Percentiles rank a stretch among this genome's conserved stretches.
Conservation (phyloP, 1,140 invertebrate species). For the Anagrus nilaparvatae region DNA sequence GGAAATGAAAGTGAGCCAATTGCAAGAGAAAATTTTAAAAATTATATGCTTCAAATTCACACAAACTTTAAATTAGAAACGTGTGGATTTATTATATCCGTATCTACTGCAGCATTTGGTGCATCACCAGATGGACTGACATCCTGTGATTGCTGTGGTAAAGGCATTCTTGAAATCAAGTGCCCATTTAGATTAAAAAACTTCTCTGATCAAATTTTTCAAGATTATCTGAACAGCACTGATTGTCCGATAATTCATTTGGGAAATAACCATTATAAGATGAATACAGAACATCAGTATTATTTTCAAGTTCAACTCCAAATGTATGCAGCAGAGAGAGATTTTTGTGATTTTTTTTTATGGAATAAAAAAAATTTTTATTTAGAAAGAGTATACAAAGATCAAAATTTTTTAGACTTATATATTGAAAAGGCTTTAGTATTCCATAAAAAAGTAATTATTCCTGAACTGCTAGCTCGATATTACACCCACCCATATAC, state of each 20-base stretch:
- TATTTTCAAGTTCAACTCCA: not conserved
- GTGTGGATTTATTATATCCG: not conserved
- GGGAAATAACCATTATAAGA: not conserved
- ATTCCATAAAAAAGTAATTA: not conserved
- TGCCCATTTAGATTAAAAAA: conserved; percentile 1
- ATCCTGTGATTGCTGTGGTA: not conserved
- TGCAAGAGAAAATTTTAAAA: not conserved
- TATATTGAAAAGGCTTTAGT: not conserved
- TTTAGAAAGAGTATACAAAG: not conserved
- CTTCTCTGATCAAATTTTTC: not conserved
- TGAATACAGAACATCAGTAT: not conserved
- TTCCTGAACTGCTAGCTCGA: not conserved
- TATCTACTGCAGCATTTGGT: not conserved
- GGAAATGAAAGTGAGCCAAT: not conserved
- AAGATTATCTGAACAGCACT: not conserved
- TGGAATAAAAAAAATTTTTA: not conserved
- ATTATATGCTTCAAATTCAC: not conserved
- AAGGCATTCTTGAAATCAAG: not conserved
- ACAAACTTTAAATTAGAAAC: not conserved
- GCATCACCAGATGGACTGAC: not conserved
- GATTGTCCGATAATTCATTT: not conserved
- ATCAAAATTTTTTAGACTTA: not conserved
- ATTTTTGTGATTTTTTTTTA: not conserved
- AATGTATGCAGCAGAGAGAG: not conserved
- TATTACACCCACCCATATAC: not conserved